Evolutionary conservation across 2,797 vertebrate species (phyloP), one percentile per base, ranked within the genome.

Genomic region (Acipenser ruthenus): DNA sequence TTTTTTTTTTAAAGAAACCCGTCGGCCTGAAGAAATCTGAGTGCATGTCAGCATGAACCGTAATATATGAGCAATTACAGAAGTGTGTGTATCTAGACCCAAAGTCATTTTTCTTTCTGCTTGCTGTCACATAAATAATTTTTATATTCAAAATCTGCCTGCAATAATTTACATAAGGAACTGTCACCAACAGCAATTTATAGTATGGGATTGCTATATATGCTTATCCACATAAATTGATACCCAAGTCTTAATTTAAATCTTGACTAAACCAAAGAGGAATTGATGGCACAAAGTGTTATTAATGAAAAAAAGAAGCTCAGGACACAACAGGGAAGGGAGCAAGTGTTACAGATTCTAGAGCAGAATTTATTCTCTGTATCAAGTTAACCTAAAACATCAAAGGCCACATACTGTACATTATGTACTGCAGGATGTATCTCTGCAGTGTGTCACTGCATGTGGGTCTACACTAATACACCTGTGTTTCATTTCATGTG

Each of bases 61-160:
- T 74, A 81, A 84, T 87, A 86, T 86, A 88, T 83, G 80, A 85
- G 80, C 81, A 88, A 85, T 89, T 90, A 87, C 8, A 80, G 77
- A 80, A 79, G 74, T 81, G 75, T 78, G 80, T 79, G 79, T 78
- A 83, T 73, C 79, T 58, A 78, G 68, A 79, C 78, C 76, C 78
- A 65, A 53, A 83, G 80, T 86, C 86, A 88, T 90, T 80, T 82
- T 74, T 86, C 80, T 86, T 82, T 82, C 79, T 79, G 71, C 76
- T 84, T 72, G 71, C 80, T 83, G 80, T 78, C 85, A 86, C 77
- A 83, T 79, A 80, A 86, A 86, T 85, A 83, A 79, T 74, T 80
- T 86, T 84, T 85, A 78, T 74, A 78, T 68, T 78, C 78, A 23
- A 47, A 83, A 82, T 75, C 75, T 79, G 75, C 73, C 78, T 74